These are phyloP conservation scores for Bagarius yarrelli DNA, from an alignment of 2,113 vertebrate species.

Conservation along the genomic window DNA sequence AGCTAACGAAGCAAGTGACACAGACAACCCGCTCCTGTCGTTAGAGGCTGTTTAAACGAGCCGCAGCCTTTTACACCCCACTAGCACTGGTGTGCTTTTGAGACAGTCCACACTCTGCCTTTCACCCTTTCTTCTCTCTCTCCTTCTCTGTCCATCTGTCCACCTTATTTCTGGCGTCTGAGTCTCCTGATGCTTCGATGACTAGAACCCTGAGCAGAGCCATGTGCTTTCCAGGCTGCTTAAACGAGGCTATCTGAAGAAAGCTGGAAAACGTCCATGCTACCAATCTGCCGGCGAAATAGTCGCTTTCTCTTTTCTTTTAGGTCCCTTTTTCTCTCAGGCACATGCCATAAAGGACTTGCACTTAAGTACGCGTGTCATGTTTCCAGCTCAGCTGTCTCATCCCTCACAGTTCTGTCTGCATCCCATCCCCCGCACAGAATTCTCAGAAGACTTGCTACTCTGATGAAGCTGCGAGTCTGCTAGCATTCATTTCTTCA, in stretches of 20 bases:
- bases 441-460: conserved; percentile 31
- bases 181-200: not conserved
- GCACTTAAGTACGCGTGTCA: not conserved
- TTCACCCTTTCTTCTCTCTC: not conserved
- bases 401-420: conserved; percentile 14
- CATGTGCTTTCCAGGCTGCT: conserved; percentile 8
- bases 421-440: conserved; percentile 20
- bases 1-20: conserved; percentile 44
- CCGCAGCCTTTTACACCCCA: not conserved
- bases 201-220: conserved; percentile 1
- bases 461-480: not conserved
- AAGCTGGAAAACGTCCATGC: conserved; percentile 1
- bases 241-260: not conserved
- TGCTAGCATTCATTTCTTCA: not conserved
- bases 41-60: conserved; percentile 42
- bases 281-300: conserved; percentile 8
- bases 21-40: conserved; percentile 39
- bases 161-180: not conserved
- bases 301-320: not conserved
- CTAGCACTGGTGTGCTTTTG: conserved; percentile 8
- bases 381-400: conserved; percentile 6
- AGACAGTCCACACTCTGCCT: too few relatives aligned
- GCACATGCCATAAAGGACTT: not conserved
- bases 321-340: not conserved
- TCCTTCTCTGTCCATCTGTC: conserved; percentile 25